phyloP scores from a whole-genome alignment of 2,113 vertebrate species.

The Conger conger region DNA sequence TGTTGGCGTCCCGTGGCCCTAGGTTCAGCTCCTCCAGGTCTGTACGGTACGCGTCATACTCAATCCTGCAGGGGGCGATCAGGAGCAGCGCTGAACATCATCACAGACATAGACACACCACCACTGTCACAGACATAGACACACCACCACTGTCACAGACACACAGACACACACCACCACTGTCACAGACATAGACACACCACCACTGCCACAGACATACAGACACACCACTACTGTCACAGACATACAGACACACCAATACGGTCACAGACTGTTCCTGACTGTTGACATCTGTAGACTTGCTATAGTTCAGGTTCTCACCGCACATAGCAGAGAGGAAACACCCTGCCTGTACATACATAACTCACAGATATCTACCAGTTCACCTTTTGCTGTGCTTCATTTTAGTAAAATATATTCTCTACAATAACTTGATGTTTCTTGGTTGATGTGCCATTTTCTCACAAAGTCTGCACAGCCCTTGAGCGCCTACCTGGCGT shows the following conservation, averaged over 20 bases:
- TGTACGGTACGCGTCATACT: constrained; percentile 95
- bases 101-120: background rate
- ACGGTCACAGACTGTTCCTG: no score
- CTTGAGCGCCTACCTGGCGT: constrained; percentile 83
- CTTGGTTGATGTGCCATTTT: no score
- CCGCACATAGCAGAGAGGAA: background rate
- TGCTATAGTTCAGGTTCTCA: background rate
- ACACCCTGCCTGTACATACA: background rate
- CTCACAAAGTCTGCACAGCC: no score
- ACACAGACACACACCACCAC: background rate
- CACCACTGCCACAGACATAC: background rate
- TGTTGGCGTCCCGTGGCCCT: constrained; percentile 88
- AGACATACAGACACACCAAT: background rate
- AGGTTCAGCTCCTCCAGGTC: constrained; percentile 94
- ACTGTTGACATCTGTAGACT: background rate
- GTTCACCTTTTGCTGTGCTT: no score
- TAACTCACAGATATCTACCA: no score
- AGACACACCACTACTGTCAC: background rate
- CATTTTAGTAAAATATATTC: no score
- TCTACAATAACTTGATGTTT: no score
- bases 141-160: background rate
- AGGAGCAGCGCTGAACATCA: background rate
- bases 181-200: background rate
- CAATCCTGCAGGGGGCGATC: constrained; percentile 70
- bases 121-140: background rate